A percentile compares a stretch with the other conserved stretches of the same genome.
phyloP scores from a whole-genome alignment of 92 coral and sea anemone species.

The Epizoanthus stellaris region DNA sequence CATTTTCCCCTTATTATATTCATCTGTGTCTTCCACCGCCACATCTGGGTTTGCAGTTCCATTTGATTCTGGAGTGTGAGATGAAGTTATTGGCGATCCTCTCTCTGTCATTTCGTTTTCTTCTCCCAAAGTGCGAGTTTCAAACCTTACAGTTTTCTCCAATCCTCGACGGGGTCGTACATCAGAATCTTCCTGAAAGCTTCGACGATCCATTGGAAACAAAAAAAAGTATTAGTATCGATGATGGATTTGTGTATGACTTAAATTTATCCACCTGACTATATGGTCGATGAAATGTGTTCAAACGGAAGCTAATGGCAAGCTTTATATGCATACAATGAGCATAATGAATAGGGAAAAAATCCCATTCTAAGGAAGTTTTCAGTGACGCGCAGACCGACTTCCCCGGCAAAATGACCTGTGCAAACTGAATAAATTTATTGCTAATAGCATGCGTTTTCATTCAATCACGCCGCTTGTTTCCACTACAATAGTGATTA shows the following conservation, averaged over 20 bases:
- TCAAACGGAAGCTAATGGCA: neutral
- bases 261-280: neutral
- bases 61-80: slow-evolving; percentile 26
- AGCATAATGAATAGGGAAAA: slow-evolving; percentile 1
- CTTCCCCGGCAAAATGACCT: slow-evolving; percentile 26
- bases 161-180: slow-evolving; percentile 20
- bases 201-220: slow-evolving; percentile 24
- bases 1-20: slow-evolving; percentile 55
- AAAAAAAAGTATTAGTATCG: neutral
- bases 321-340: neutral
- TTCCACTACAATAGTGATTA: neutral
- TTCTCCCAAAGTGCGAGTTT: slow-evolving; percentile 1
- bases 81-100: neutral
- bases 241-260: neutral
- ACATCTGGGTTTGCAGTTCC: slow-evolving; percentile 36
- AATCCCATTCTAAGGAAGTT: neutral
- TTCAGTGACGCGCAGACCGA: slow-evolving; percentile 26
- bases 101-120: slow-evolving; percentile 40
- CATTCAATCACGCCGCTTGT: neutral
- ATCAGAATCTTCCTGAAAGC: slow-evolving; percentile 15
- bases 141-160: slow-evolving; percentile 37
- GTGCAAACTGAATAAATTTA: slow-evolving; percentile 25
- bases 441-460: slow-evolving; percentile 5
- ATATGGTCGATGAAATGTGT: slow-evolving; percentile 7
- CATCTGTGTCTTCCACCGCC: slow-evolving; percentile 17